Conservation (phyloP, 2,888 invertebrate genomes). For the Pollenia amentaria region DNA sequence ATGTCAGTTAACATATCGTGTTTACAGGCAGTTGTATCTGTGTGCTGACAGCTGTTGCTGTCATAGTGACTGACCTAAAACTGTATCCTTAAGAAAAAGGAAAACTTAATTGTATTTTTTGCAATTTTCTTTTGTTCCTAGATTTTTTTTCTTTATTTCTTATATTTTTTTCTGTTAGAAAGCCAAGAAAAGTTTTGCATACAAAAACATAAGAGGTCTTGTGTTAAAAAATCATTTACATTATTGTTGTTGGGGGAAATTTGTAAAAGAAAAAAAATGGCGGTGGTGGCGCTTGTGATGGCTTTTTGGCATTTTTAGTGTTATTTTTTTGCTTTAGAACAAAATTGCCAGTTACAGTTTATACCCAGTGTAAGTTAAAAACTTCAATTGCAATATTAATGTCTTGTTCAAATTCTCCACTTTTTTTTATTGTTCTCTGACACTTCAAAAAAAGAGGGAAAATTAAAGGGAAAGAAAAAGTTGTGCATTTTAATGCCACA, state of each 20-base stretch:
- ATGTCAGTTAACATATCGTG: background rate
- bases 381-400: slow-evolving; percentile 9
- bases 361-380: background rate
- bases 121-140: background rate
- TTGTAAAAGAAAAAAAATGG: background rate
- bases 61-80: slow-evolving; percentile 34
- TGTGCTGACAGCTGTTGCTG: slow-evolving; percentile 28
- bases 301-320: background rate
- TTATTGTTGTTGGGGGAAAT: background rate
- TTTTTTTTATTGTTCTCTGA: background rate
- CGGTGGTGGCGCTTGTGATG: background rate
- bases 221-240: too few species aligned
- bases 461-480: background rate
- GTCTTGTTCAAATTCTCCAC: slow-evolving; percentile 22
- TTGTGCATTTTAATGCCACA: slow-evolving; percentile 1
- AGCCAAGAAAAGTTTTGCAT: too few species aligned
- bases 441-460: background rate
- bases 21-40: background rate
- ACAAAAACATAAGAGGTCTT: too few species aligned
- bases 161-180: background rate
- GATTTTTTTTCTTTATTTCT: background rate
- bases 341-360: background rate
- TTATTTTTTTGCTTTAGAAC: background rate
- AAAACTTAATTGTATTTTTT: background rate
- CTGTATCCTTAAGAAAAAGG: slow-evolving; percentile 25